These are phyloP conservation scores for Tiaroga cobitis DNA, from an alignment of 2,797 vertebrate genomes.

Conservation along the genomic window DNA sequence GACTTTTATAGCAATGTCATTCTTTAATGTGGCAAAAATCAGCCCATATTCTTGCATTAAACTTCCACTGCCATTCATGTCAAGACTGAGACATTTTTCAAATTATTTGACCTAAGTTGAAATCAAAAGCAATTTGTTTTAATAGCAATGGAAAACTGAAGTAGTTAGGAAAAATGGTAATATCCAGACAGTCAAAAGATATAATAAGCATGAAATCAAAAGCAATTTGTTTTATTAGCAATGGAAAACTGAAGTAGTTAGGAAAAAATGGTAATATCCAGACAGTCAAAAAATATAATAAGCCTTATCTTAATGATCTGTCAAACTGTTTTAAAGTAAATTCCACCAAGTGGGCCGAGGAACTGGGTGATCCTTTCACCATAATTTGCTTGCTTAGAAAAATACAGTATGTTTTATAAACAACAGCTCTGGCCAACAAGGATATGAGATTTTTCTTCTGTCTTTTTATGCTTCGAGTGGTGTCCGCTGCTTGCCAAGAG, in stretches of 20 bases:
- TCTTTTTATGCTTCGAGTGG: slow-evolving; percentile 49
- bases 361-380: slow-evolving; percentile 6
- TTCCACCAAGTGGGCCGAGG: background rate
- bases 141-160: slow-evolving; percentile 13
- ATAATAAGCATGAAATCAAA: background rate
- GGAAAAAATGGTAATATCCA: slow-evolving; percentile 6
- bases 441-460: slow-evolving; percentile 36
- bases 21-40: background rate
- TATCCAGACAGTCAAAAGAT: slow-evolving; percentile 17
- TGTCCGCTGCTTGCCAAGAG: slow-evolving; percentile 51
- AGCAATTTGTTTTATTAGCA: slow-evolving; percentile 13
- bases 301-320: slow-evolving; percentile 17
- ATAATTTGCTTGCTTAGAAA: slow-evolving; percentile 37
- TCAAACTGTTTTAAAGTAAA: slow-evolving; percentile 15
- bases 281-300: slow-evolving; percentile 18
- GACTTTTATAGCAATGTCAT: background rate
- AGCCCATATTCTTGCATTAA: background rate
- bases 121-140: slow-evolving; percentile 11
- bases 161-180: background rate
- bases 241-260: slow-evolving; percentile 9
- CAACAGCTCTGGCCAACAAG: slow-evolving; percentile 38
- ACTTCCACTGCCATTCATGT: background rate
- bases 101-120: background rate
- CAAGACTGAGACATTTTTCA: background rate
- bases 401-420: slow-evolving; percentile 48